Evolutionary conservation across 2,113 vertebrate genomes (phyloP).

Genomic region (Pedetes capensis): DNA sequence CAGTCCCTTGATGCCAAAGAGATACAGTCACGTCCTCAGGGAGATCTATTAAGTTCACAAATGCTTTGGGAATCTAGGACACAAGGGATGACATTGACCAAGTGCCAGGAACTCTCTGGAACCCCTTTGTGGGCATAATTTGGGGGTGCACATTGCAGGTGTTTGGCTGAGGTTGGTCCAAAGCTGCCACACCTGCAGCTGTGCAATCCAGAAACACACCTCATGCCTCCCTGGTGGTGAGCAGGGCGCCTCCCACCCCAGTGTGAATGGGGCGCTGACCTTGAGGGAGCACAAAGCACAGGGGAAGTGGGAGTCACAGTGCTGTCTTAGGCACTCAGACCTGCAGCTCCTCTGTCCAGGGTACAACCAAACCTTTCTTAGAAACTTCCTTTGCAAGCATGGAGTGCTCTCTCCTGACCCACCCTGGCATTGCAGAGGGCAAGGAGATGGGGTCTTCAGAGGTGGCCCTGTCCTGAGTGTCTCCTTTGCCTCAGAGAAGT

Average conservation of each 20-base stretch:
- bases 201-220: background rate
- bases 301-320: background rate
- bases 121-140: background rate
- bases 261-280: no score
- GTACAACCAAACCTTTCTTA: background rate
- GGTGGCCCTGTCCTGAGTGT: background rate
- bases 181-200: background rate
- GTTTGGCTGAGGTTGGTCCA: background rate
- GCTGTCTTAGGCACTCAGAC: background rate
- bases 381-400: no score
- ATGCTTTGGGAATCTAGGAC: slow-evolving; percentile 83
- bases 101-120: background rate
- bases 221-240: background rate
- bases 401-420: rapidly evolving
- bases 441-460: background rate
- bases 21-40: slow-evolving; percentile 59
- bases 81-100: background rate
- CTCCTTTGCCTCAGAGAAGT: no score
- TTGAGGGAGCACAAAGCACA: no score
- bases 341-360: no score
- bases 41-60: slow-evolving; percentile 84
- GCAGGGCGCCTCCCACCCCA: background rate
- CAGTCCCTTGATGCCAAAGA: slow-evolving; percentile 17
- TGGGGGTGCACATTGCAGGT: no score
- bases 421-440: background rate